Conservation (phyloP, 2,113 vertebrate species). For the Anseranas semipalmata region DNA sequence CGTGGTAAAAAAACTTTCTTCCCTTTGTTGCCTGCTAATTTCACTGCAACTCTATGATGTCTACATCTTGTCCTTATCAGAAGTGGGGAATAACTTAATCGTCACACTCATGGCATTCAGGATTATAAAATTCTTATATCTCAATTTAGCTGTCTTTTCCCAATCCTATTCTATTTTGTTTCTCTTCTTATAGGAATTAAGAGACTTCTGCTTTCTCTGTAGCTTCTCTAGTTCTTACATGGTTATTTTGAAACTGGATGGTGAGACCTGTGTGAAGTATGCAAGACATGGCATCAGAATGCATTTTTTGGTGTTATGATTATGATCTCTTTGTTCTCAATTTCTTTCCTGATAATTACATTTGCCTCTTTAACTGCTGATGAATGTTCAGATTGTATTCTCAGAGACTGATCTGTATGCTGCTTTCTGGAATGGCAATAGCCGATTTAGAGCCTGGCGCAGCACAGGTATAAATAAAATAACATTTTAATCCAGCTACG, state of each 20-base stretch:
- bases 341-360: not conserved
- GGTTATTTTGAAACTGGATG: not conserved
- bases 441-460: not conserved
- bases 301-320: not conserved
- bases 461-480: not conserved
- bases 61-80: not conserved
- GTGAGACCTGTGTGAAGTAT: not conserved
- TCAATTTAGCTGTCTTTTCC: not conserved
- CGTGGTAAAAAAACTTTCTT: not conserved
- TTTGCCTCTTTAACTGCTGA: not conserved
- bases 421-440: not conserved
- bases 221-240: not conserved
- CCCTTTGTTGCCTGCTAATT: not conserved
- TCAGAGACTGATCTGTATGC: not conserved
- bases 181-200: not conserved
- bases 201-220: not conserved
- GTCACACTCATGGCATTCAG: not conserved
- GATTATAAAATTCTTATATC: not conserved
- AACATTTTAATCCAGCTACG: not conserved
- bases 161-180: not conserved
- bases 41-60: not conserved
- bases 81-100: not conserved
- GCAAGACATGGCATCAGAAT: not conserved
- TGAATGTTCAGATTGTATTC: not conserved
- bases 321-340: not conserved